These are phyloP conservation scores for Hydraecia micacea DNA, from an alignment of 2,888 invertebrate genomes.

Conservation along the genomic window DNA sequence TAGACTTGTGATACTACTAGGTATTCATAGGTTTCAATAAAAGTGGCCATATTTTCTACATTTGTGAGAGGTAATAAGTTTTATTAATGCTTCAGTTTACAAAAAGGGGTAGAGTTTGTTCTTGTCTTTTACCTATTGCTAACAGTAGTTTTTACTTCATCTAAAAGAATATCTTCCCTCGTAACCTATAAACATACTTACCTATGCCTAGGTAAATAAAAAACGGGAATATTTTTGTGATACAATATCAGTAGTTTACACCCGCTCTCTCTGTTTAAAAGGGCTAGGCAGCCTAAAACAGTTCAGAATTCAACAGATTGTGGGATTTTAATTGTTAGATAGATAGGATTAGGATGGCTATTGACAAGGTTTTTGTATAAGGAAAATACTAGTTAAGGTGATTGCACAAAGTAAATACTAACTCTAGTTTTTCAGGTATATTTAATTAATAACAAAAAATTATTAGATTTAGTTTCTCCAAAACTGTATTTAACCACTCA, in stretches of 20 bases:
- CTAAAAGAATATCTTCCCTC: background rate
- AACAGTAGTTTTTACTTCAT: background rate
- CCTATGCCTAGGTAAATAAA: background rate
- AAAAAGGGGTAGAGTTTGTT: background rate
- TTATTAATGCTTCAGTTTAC: too few species aligned
- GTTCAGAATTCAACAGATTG: background rate
- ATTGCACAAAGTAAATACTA: background rate
- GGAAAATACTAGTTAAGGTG: background rate
- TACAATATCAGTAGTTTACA: background rate
- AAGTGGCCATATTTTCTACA: conserved; percentile 7
- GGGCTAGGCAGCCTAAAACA: too few species aligned
- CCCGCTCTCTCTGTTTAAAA: too few species aligned
- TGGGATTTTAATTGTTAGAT: background rate
- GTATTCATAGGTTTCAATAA: conserved; percentile 1
- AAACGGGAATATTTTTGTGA: background rate
- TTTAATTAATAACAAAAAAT: background rate
- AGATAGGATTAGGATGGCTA: background rate
- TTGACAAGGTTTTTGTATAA: background rate
- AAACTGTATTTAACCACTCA: conserved; percentile 5
- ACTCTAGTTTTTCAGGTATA: background rate
- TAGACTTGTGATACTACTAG: conserved; percentile 1
- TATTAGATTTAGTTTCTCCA: background rate
- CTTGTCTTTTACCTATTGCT: background rate
- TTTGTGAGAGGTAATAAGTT: background rate
- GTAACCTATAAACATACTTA: background rate